Percentiles rank a stretch among this genome's conserved stretches.
Conservation (phyloP, 2,113 vertebrate genomes). For the Podilymbus podiceps region DNA sequence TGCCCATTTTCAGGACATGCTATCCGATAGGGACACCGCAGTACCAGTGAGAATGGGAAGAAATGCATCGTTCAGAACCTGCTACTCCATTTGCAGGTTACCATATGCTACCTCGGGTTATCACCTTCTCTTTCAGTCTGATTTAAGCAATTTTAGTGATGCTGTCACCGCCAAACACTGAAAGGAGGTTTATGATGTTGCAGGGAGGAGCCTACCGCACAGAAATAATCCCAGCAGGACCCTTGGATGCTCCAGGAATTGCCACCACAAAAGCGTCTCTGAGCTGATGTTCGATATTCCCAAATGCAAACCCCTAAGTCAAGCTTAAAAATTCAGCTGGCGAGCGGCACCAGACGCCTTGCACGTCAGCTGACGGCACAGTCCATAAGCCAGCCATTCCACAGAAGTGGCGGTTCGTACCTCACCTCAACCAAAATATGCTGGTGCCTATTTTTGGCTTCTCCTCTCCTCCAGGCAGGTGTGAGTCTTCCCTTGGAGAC, state of each 20-base stretch:
- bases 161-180: background rate
- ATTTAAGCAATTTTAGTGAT: background rate
- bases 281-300: background rate
- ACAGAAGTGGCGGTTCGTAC: background rate
- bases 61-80: background rate
- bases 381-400: background rate
- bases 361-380: background rate
- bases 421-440: background rate
- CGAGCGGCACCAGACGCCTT: background rate
- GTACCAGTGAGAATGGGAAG: background rate
- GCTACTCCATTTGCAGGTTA: background rate
- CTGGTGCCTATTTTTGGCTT: background rate
- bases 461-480: background rate
- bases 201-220: background rate
- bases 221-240: background rate
- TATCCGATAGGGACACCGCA: fast-evolving
- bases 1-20: background rate
- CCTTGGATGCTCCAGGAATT: background rate
- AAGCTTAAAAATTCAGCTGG: background rate
- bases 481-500: background rate
- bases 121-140: background rate
- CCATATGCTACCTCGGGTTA: background rate
- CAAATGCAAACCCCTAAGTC: background rate
- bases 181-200: background rate
- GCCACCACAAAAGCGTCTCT: background rate